Evolutionary conservation across 2,797 vertebrate genomes (phyloP).

Genomic region (Tokudaia tokunoshimensis): DNA sequence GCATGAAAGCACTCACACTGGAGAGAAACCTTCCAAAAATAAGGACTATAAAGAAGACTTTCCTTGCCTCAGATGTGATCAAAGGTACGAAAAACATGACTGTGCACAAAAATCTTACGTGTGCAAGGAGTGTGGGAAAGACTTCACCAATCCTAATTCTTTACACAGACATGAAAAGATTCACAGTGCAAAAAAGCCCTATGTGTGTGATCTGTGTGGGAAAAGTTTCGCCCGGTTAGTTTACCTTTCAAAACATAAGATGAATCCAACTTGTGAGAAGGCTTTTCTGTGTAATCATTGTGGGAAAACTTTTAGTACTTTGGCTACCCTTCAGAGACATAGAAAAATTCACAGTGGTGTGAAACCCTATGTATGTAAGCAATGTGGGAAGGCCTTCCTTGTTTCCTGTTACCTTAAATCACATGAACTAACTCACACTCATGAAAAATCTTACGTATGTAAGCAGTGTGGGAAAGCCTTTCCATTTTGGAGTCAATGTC

Average conservation of each 20-base stretch:
- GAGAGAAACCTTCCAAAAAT: background rate
- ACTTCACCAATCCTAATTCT: background rate
- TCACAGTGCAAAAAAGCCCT: background rate
- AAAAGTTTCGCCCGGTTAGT: background rate
- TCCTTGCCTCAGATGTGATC: background rate
- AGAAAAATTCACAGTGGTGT: background rate
- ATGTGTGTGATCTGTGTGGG: background rate
- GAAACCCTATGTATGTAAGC: background rate
- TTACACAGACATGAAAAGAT: background rate
- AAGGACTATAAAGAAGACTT: background rate
- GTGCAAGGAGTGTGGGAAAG: background rate
- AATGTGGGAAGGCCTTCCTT: background rate
- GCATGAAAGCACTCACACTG: background rate
- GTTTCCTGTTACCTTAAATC: background rate
- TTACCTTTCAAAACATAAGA: background rate
- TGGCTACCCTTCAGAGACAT: background rate
- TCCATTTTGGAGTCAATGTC: background rate
- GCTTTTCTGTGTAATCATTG: background rate
- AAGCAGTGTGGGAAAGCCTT: background rate
- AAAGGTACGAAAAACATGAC: background rate
- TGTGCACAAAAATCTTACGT: too few relatives aligned
- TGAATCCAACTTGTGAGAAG: background rate
- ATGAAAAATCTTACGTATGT: background rate
- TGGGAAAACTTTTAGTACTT: background rate
- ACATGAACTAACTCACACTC: background rate